Evolutionary conservation across 1,140 invertebrate species (phyloP).

Genomic region (Drosophila fuyamai): DNA sequence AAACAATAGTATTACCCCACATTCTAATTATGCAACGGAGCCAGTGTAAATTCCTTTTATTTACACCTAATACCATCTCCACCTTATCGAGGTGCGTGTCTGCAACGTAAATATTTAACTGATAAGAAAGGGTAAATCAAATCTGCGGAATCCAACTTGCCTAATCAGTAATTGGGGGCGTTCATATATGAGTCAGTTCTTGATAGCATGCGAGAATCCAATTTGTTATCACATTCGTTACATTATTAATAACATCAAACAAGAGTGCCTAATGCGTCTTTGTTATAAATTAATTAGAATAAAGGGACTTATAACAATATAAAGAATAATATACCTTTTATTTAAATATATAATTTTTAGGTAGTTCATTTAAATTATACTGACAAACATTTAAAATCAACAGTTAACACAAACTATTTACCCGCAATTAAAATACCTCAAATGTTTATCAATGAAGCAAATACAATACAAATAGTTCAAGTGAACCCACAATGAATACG

Average conservation of each 20-base stretch:
- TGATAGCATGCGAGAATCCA: conserved; percentile 31
- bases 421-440: neutral
- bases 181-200: conserved; percentile 29
- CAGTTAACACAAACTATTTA: neutral
- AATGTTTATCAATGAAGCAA: neutral
- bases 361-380: too few species aligned
- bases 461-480: neutral
- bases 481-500: neutral
- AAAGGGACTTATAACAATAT: neutral
- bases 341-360: too few species aligned
- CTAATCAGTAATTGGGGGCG: conserved; percentile 46
- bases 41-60: neutral
- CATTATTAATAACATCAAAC: conserved; percentile 1
- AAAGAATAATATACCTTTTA: neutral
- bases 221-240: conserved; percentile 4
- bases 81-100: conserved; percentile 41
- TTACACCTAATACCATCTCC: conserved; percentile 1
- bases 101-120: conserved; percentile 37
- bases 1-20: conserved; percentile 14
- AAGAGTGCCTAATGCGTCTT: neutral
- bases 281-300: neutral
- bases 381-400: neutral
- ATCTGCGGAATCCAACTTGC: conserved; percentile 24
- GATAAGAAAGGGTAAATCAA: conserved; percentile 30
- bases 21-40: conserved; percentile 21